Base-by-base conservation (phyloP, 2,888 invertebrate genomes). In the Buathra laborator region DNA sequence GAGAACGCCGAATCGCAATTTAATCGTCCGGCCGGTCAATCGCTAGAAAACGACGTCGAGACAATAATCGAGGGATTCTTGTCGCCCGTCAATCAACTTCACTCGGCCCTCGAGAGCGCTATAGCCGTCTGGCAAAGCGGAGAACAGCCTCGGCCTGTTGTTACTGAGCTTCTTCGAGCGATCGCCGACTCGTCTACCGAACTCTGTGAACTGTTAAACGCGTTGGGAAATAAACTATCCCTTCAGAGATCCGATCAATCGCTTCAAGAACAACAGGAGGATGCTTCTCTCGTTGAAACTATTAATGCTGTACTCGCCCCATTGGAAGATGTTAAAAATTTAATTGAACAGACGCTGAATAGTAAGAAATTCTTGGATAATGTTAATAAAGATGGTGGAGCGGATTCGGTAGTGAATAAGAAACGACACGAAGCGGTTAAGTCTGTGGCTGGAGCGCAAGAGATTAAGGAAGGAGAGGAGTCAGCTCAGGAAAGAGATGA, bases 11-110 rank as follows among this genome's bases (percentile, higher is more conserved):
- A 91, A 64, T 88, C 86, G 0, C 91, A 93, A 44, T 89, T 93
- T 66, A 83, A 88, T 67, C 89, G 91, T 64, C 85, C 88, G 3
- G 82, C 82, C 1, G 90, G 90, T 29, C 92, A 91, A 76, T 84
- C 89, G 2, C 84, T 91, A 10, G 86, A 87, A 10, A 88, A 87
- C 67, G 93, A 93, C 67, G 92, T 93, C 66, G 93, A 93, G 82
- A 92, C 91, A 0, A 92, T 93, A 16, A 89, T 93, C 10, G 93
- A 94, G 87, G 93, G 92, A 32, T 93, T 94, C 56, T 70, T 93
- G 19, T 92, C 92, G 82, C 93, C 93, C 9, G 87, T 90, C 0
- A 92, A 93, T 87, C 90, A 89, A 48, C 88, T 94, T 43, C 85
- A 88, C 3, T 89, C 89, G 0, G 90, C 93, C 3, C 87, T 93